These are phyloP conservation scores for Chaenocephalus aceratus DNA, from an alignment of 2,113 vertebrate genomes.

Conservation along the genomic window DNA sequence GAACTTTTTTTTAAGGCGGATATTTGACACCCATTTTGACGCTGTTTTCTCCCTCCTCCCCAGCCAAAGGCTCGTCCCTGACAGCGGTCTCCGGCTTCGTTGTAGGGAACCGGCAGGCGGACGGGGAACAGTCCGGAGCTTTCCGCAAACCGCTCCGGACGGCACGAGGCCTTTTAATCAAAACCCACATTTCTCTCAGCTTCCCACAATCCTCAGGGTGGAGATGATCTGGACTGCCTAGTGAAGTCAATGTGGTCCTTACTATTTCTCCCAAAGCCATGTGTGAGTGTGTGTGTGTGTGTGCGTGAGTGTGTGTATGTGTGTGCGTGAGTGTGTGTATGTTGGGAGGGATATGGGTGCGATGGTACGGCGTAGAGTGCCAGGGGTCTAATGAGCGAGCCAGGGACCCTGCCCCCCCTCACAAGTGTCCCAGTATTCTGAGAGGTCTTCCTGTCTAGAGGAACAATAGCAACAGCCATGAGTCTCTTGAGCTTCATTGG, in stretches of 20 bases:
- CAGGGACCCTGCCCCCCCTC: constrained; percentile 18
- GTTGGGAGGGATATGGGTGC: constrained; percentile 38
- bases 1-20: not conserved
- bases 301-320: constrained; percentile 34
- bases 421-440: constrained; percentile 59
- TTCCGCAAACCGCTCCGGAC: constrained; percentile 83
- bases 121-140: constrained; percentile 55
- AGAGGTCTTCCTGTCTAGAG: constrained; percentile 72
- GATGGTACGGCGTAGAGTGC: constrained; percentile 33
- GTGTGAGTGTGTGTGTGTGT: constrained; percentile 57
- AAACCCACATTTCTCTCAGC: constrained; percentile 89
- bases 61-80: constrained; percentile 98
- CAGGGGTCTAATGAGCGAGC: constrained; percentile 61
- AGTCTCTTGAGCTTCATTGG: constrained; percentile 51
- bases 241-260: constrained; percentile 84
- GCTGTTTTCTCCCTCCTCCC: constrained; percentile 53
- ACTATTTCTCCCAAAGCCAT: constrained; percentile 91
- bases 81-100: constrained; percentile 85
- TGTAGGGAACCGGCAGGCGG: constrained; percentile 76
- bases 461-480: constrained; percentile 52
- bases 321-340: not conserved
- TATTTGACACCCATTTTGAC: not conserved
- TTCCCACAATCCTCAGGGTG: constrained; percentile 97
- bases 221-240: constrained; percentile 88
- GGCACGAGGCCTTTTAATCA: constrained; percentile 90